Base-by-base conservation (phyloP, 2,888 invertebrate genomes). In the Limenitis arthemis region DNA sequence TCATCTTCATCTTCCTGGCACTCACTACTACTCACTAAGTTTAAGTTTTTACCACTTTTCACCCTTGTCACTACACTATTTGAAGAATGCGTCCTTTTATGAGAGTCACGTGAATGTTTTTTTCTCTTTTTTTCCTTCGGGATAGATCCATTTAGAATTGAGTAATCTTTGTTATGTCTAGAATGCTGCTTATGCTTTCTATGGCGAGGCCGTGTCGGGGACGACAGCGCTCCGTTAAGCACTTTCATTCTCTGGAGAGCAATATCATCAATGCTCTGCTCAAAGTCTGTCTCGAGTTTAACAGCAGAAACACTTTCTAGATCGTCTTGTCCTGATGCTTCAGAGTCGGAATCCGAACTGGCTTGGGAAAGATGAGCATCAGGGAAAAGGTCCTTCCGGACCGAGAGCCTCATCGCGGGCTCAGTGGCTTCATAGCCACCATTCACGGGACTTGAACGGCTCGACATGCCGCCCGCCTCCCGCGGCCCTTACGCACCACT, bases 381-480 rank as follows among this genome's bases (percentile, higher is more conserved):
- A 37, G 86, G 84, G 70, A 85, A 86, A 55, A 86, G 84, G 70
- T 86, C 86, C 72, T 86, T 86, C 67, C 86, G 85, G 69, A 86
- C 86, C 69, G 78, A 74, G 68, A 84, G 83, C 70, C 86, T 77
- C 69, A 75, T 65, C 55, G 74, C 70, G 61, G 73, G 72, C 70
- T 74, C 75, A 64, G 72, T 73, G 70, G 78, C 73, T 71, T 84
- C 86, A 72, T 80, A 82, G 68, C 79, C 80, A 77, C 83, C 84
- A 80, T 81, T 82, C 65, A 75, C 72, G 67, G 86, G 85, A 77
- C 86, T 85, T 71, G 85, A 77, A 70, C 80, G 74, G 73, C 74
- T 81, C 79, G 86, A 83, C 86, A 86, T 86, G 69, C 82, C 83
- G 76, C 77, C 80, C 85, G 77, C 80, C 79, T 73, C 80, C 80